Base-by-base conservation (phyloP, 2,888 invertebrate genomes). In the Mylabris sibirica region DNA sequence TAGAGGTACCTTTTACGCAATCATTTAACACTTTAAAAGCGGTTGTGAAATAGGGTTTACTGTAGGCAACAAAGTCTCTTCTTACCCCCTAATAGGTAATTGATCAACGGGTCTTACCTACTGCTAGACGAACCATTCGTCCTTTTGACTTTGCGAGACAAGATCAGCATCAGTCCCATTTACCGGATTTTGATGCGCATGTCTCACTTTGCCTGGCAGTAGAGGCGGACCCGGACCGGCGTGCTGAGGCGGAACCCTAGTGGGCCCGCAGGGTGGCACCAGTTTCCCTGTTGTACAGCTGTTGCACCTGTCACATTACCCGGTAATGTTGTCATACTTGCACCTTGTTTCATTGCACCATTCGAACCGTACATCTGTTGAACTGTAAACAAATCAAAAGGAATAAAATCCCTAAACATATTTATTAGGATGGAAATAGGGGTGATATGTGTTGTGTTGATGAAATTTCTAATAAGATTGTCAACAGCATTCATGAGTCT, bases 241-340 rank as follows among this genome's bases (percentile, higher is more conserved):
- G 81, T 85, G 85, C 84, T 84, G 84, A 82, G 80, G 80, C 83
- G 84, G 85, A 85, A 85, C 85, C 85, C 85, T 79, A 83, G 84
- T 83, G 87, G 88, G 92, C 93, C 94, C 94, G 92, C 95, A 95
- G 95, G 95, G 95, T 91, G 94, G 92, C 90, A 91, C 94, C 93
- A 94, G 95, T 95, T 95, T 95, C 94, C 95, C 95, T 77, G 74
- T 94, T 93, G 92, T 87, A 89, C 89, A 77, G 85, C 85, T 74
- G 84, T 84, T 76, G 85, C 74, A 53, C 71, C n/a, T 44, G 44
- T 79, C 67, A 83, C 84, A 73, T 76, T 77, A 66, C 75, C 74
- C 82, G 86, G 84, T 80, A 86, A 81, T 80, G 86, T 87, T 85
- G 88, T 88, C 86, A 88, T 87, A 76, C 90, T 87, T 84, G 88